Evolutionary conservation across 2,888 invertebrate species (phyloP).

Genomic region (Boloria selene): DNA sequence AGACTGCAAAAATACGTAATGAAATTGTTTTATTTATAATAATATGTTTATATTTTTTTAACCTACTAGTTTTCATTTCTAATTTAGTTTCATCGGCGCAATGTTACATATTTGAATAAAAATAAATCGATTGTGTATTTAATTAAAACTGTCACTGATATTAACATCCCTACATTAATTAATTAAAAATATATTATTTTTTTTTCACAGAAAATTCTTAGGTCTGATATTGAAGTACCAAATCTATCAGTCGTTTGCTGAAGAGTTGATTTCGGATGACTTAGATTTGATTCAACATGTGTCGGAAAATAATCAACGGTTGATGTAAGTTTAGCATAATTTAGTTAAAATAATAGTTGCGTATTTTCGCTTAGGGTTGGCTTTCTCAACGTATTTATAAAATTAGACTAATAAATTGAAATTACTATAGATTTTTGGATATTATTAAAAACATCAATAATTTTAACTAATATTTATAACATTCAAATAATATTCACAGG

Average conservation of each 20-base stretch:
- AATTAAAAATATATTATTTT: no score
- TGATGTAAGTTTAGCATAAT: slow-evolving; percentile 62
- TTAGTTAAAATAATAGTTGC: background rate
- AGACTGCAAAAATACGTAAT: background rate
- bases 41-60: no score
- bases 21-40: slow-evolving; percentile 21
- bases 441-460: background rate
- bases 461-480: background rate
- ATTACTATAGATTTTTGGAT: background rate
- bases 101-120: no score
- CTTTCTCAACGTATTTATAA: background rate
- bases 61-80: no score
- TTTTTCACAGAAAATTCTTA: slow-evolving; percentile 75
- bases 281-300: slow-evolving; percentile 71
- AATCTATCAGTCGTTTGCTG: slow-evolving; percentile 76
- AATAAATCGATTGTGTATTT: no score
- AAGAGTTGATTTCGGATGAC: slow-evolving; percentile 71
- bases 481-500: slow-evolving; percentile 52
- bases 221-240: slow-evolving; percentile 82
- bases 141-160: no score
- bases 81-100: no score
- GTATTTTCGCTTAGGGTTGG: slow-evolving; percentile 1
- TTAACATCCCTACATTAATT: no score
- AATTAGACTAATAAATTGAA: background rate
- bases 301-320: slow-evolving; percentile 62